A percentile compares a stretch with the other conserved stretches of the same genome.
Evolutionary conservation across 2,113 vertebrate species (phyloP).

Genomic region (Paraplagusia blochii): DNA sequence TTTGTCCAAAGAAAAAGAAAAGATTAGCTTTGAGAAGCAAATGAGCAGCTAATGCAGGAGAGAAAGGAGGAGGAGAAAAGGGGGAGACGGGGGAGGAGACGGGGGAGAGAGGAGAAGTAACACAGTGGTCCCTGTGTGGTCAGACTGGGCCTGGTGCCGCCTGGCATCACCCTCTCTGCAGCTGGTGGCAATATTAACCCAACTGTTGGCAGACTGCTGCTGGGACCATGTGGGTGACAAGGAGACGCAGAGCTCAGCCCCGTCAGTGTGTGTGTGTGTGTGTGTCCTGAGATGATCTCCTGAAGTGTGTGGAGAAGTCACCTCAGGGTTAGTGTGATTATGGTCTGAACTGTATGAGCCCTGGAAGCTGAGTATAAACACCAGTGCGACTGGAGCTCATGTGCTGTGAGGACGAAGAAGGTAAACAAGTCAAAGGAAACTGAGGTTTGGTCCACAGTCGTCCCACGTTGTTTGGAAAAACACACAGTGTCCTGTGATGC

Average conservation of each 20-base stretch:
- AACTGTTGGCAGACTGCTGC: conserved; percentile 50
- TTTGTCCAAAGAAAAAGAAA: not conserved
- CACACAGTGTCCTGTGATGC: no score
- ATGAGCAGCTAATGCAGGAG: not conserved
- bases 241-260: conserved; percentile 22
- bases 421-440: no score
- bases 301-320: conserved; percentile 34
- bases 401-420: no score
- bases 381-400: no score
- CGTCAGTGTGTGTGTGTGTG: conserved; percentile 15
- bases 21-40: no score
- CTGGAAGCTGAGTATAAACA: no score
- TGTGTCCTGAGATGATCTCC: conserved; percentile 52
- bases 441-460: no score
- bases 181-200: conserved; percentile 69
- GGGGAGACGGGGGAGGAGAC: not conserved
- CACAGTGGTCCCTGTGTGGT: conserved; percentile 55
- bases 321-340: conserved; percentile 33
- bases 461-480: no score
- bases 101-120: not conserved
- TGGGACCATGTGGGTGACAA: conserved; percentile 28
- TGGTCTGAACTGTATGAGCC: not conserved
- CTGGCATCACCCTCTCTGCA: conserved; percentile 53
- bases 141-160: conserved; percentile 49
- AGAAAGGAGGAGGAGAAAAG: not conserved